Percentiles rank a stretch among this genome's conserved stretches.
Evolutionary conservation across 2,797 vertebrate genomes (phyloP).

Genomic region (Loris lydekkerianus): DNA sequence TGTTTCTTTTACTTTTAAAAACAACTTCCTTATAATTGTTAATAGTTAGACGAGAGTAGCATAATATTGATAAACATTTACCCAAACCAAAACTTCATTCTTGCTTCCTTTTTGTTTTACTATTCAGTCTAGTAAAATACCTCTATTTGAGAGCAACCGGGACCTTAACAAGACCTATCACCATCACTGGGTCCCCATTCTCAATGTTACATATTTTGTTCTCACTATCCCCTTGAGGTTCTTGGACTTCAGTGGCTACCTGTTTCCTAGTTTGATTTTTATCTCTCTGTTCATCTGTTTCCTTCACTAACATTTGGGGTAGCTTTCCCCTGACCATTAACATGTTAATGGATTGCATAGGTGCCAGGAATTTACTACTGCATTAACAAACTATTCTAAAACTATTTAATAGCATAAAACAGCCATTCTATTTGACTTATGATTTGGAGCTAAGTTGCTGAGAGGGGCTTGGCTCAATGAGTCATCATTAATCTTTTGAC

Average conservation of each 20-base stretch:
- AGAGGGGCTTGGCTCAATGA: neutral
- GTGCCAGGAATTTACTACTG: neutral
- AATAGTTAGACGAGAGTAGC: neutral
- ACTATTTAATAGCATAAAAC: neutral
- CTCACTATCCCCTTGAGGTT: neutral
- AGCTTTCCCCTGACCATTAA: neutral
- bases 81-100: neutral
- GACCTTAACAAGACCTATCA: neutral
- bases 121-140: neutral
- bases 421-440: neutral
- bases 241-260: neutral
- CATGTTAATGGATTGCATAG: neutral
- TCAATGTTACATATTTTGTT: neutral
- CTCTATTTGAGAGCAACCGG: neutral
- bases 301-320: neutral
- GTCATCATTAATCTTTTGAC: neutral
- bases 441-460: neutral
- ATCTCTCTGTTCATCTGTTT: conserved; percentile 8
- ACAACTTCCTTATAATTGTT: neutral
- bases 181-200: neutral
- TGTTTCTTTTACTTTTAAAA: conserved; percentile 18
- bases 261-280: neutral
- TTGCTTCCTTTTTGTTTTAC: neutral
- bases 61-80: neutral
- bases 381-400: neutral